Percentiles rank a stretch among this genome's conserved stretches.
Evolutionary conservation across 2,113 vertebrate genomes (phyloP).

Genomic region (Miniopterus natalensis): DNA sequence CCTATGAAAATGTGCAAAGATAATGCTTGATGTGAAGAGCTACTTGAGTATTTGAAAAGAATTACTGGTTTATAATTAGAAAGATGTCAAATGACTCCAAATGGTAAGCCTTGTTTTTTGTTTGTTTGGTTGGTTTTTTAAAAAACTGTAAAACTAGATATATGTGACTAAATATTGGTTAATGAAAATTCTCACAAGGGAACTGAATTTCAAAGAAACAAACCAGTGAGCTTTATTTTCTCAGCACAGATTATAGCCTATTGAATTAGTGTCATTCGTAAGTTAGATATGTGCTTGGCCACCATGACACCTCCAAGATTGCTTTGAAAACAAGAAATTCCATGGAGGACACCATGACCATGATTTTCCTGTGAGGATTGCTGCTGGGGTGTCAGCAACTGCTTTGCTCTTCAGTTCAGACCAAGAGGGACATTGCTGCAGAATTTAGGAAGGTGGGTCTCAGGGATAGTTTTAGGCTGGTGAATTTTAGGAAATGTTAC

Average conservation of each 20-base stretch:
- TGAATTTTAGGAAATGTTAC: constrained; percentile 51
- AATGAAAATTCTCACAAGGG: constrained; percentile 47
- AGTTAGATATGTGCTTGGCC: constrained; percentile 47
- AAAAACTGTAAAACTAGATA: constrained; percentile 40
- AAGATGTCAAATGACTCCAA: constrained; percentile 62
- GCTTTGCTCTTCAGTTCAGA: background rate
- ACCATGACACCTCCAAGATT: constrained; percentile 56
- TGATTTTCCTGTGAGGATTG: background rate
- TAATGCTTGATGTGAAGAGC: constrained; percentile 43
- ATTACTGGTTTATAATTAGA: constrained; percentile 50
- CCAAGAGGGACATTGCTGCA: background rate
- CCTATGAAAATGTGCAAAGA: constrained; percentile 56
- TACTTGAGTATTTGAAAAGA: constrained; percentile 48
- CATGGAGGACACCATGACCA: background rate
- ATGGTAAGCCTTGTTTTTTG: background rate
- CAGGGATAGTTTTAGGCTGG: background rate
- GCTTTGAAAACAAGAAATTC: constrained; percentile 57
- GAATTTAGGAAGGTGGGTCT: background rate
- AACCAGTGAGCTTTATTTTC: constrained; percentile 38
- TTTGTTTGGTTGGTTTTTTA: background rate
- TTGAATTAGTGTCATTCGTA: constrained; percentile 58
- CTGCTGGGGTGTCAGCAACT: background rate
- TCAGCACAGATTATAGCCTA: background rate
- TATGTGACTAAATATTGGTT: constrained; percentile 35
- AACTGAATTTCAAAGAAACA: constrained; percentile 59